Percentiles rank a stretch among this genome's conserved stretches.
Conservation (phyloP, 2,888 invertebrate genomes). For the Acanthococcus lagerstroemiae region DNA sequence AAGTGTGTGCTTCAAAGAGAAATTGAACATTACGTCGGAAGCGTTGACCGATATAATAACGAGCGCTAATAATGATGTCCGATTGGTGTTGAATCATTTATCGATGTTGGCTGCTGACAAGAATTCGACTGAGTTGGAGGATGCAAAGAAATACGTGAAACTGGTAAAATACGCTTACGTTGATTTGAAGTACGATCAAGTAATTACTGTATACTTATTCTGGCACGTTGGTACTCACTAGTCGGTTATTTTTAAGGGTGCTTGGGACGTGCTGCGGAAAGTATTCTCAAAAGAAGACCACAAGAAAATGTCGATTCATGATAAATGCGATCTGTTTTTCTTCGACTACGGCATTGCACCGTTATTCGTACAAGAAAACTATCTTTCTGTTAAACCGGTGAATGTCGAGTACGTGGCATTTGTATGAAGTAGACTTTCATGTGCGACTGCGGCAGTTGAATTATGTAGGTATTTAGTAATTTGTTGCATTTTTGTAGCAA, state of each 20-base stretch:
- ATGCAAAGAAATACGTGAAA: slow-evolving; percentile 70
- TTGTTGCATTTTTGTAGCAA: slow-evolving; percentile 20
- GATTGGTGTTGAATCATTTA: slow-evolving; percentile 85
- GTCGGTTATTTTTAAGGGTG: slow-evolving; percentile 56
- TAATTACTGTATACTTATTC: neutral
- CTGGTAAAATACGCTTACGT: slow-evolving; percentile 47
- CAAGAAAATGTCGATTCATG: slow-evolving; percentile 62
- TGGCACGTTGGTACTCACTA: neutral
- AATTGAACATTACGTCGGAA: slow-evolving; percentile 65
- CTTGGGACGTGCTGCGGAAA: slow-evolving; percentile 85
- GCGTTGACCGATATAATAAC: slow-evolving; percentile 71
- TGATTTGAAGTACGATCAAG: neutral
- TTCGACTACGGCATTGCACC: slow-evolving; percentile 94
- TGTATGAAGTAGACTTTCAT: neutral
- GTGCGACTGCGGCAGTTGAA: neutral
- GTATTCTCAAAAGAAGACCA: slow-evolving; percentile 76
- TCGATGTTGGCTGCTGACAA: slow-evolving; percentile 55
- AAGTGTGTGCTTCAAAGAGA: slow-evolving; percentile 85
- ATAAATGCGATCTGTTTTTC: slow-evolving; percentile 87
- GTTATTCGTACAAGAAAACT: slow-evolving; percentile 96
- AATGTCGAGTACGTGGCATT: slow-evolving; percentile 51
- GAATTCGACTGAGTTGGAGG: slow-evolving; percentile 48
- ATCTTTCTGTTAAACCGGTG: slow-evolving; percentile 67
- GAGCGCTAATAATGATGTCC: slow-evolving; percentile 82
- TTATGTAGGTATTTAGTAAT: neutral